These are phyloP conservation scores for Dicranocentrus wangi DNA, from an alignment of 2,888 invertebrate genomes.

Conservation along the genomic window DNA sequence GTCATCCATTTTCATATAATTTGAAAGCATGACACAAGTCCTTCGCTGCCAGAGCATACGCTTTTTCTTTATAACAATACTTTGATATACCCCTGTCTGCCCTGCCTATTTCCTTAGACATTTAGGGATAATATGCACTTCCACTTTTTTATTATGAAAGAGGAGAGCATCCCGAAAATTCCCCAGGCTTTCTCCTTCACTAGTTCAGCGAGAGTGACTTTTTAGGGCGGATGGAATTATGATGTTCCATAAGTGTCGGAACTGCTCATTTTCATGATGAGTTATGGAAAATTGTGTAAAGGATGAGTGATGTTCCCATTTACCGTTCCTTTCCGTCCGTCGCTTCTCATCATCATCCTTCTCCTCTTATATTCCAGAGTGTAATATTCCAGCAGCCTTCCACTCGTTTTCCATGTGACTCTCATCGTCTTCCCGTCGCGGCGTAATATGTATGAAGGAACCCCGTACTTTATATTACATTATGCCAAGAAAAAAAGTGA, in stretches of 20 bases:
- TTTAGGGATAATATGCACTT: conserved; percentile 27
- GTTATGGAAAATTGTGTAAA: conserved; percentile 71
- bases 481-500: conserved; percentile 45
- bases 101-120: conserved; percentile 10
- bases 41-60: conserved; percentile 2
- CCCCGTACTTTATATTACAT: conserved; percentile 29
- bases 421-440: neutral
- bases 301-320: conserved; percentile 68
- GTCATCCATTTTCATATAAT: conserved; percentile 64
- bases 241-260: conserved; percentile 71
- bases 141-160: conserved; percentile 17
- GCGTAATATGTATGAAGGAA: conserved; percentile 36
- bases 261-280: conserved; percentile 72
- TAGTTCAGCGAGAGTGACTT: conserved; percentile 53
- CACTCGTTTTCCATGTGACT: conserved; percentile 11
- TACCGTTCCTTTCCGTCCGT: conserved; percentile 67
- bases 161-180: conserved; percentile 43
- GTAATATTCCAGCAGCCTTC: no score
- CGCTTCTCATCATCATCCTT: conserved; percentile 65
- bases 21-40: conserved; percentile 57
- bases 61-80: conserved; percentile 54
- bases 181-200: conserved; percentile 60
- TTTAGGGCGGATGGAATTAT: conserved; percentile 65
- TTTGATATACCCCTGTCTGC: conserved; percentile 31
- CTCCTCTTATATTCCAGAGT: conserved; percentile 14